phyloP scores from a whole-genome alignment of 2,113 vertebrate species.

The Aphyosemion australe region DNA sequence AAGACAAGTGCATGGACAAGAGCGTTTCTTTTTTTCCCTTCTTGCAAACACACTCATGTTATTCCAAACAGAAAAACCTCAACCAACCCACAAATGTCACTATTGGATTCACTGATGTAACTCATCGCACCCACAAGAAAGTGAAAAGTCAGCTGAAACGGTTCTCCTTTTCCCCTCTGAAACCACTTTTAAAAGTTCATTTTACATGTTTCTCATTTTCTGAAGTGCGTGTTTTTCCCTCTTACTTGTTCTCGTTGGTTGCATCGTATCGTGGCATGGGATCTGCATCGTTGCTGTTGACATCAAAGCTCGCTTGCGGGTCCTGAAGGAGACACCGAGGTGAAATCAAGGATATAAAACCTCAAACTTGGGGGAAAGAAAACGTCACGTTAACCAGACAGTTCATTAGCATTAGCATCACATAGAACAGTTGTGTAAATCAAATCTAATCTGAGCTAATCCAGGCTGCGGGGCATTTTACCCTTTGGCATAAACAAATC shows the following conservation, averaged over 20 bases:
- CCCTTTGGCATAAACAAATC: slow-evolving; percentile 64
- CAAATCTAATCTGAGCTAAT: slow-evolving; percentile 51
- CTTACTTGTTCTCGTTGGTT: slow-evolving; percentile 98
- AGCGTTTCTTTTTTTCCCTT: slow-evolving; percentile 1
- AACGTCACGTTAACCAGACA: slow-evolving; percentile 14
- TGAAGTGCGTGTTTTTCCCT: slow-evolving; percentile 56
- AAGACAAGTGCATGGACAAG: slow-evolving; percentile 52
- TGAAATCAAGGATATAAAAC: slow-evolving; percentile 22
- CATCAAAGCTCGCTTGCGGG: slow-evolving; percentile 94
- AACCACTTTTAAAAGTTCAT: neutral
- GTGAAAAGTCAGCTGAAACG: slow-evolving; percentile 32
- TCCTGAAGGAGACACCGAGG: slow-evolving; percentile 80
- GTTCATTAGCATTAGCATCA: slow-evolving; percentile 21
- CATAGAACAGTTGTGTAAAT: slow-evolving; percentile 53
- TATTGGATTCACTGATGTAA: slow-evolving; percentile 40
- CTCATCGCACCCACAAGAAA: slow-evolving; percentile 50
- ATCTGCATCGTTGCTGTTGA: slow-evolving; percentile 97
- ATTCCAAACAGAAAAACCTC: slow-evolving; percentile 34
- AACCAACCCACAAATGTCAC: slow-evolving; percentile 47
- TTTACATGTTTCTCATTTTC: neutral
- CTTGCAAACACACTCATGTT: slow-evolving; percentile 11
- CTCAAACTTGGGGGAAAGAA: neutral
- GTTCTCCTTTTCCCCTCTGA: neutral
- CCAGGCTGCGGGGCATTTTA: slow-evolving; percentile 24
- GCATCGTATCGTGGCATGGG: slow-evolving; percentile 98